phyloP scores from a whole-genome alignment of 2,888 invertebrate genomes.

The Sinopyrophorus schimmeli region DNA sequence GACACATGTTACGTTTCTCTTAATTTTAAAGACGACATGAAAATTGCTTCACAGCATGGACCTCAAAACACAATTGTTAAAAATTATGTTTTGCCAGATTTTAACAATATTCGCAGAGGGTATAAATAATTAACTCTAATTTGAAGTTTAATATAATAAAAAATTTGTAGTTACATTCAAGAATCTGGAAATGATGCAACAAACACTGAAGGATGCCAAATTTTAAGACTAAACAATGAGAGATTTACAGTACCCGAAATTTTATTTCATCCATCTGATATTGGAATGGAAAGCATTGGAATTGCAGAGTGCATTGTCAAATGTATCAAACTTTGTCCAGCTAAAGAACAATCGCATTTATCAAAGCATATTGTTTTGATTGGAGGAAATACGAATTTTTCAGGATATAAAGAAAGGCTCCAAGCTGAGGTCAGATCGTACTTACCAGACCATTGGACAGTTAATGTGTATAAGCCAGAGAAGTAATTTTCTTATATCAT shows the following conservation, averaged over 20 bases:
- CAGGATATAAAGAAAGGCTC: constrained; percentile 81
- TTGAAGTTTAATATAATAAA: too few species aligned
- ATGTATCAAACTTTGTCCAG: constrained; percentile 73
- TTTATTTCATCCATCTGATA: constrained; percentile 91
- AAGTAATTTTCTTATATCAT: constrained; percentile 58
- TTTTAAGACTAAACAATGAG: constrained; percentile 88
- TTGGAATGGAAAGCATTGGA: constrained; percentile 90
- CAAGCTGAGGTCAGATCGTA: constrained; percentile 76
- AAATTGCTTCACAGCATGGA: constrained; percentile 63
- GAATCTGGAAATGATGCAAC: constrained; percentile 39
- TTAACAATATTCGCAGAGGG: constrained; percentile 84
- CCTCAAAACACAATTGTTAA: constrained; percentile 72
- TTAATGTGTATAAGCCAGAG: constrained; percentile 71
- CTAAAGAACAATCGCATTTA: constrained; percentile 74
- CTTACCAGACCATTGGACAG: constrained; percentile 76
- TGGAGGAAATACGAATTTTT: constrained; percentile 79
- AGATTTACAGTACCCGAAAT: constrained; percentile 94
- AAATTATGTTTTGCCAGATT: constrained; percentile 97
- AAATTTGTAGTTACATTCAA: constrained; percentile 47
- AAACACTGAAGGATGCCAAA: constrained; percentile 61
- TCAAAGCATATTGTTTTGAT: constrained; percentile 81
- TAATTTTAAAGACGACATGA: constrained; percentile 81
- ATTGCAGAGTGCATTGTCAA: constrained; percentile 86
- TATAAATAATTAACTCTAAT: constrained; percentile 49
- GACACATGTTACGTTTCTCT: constrained; percentile 92